Base-by-base conservation (phyloP, 1,140 invertebrate genomes). In the Bombyx mori region DNA sequence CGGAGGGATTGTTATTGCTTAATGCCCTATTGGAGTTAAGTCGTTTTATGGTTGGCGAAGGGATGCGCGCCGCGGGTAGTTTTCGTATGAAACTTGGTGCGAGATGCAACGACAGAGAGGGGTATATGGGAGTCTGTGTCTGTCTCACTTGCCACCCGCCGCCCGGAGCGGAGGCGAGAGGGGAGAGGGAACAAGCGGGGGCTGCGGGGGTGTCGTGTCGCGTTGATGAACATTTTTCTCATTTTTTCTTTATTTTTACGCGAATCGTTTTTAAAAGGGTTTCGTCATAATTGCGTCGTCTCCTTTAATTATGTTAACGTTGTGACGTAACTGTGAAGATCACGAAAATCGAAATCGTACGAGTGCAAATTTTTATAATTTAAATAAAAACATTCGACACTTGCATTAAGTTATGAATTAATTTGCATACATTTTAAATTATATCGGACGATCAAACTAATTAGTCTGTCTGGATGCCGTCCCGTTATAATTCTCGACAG, bases 151-250 rank as follows among this genome's bases (percentile, higher is more conserved):
- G 70, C 60, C 68, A 62, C 65, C 62, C 63, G 66, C 44, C 63
- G 67, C 58, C 65, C 56, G 66, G 45, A 54, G 69, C 63, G 65
- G 46, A 62, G 68, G 62, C 66, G 57, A 65, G 44, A 56, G 69
- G 47, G 62, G 70, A 54, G 56, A 62, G 68, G 62, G 67, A 56
- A 65, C 47, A 56, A 68, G 47, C 61, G 70, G 50, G 56, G 57
- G 53, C 12, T 10, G 58, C 54, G 61, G 75, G 59, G 63, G 77
- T 66, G 76, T 78, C 73, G 80, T 86, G 83, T 86, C 83, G 83
- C 83, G 83, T 85, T 86, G 83, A 86, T 86, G 83, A 86, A 84
- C 82, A 86, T 83, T 86, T 85, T 85, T 86, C 80, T 80, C 82
- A 77, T 85, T 83, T 83, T 82, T 83, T 81, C 77, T 78, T 83